Evolutionary conservation across 2,888 invertebrate genomes (phyloP).

Genomic region (Epinotia brunnichana): DNA sequence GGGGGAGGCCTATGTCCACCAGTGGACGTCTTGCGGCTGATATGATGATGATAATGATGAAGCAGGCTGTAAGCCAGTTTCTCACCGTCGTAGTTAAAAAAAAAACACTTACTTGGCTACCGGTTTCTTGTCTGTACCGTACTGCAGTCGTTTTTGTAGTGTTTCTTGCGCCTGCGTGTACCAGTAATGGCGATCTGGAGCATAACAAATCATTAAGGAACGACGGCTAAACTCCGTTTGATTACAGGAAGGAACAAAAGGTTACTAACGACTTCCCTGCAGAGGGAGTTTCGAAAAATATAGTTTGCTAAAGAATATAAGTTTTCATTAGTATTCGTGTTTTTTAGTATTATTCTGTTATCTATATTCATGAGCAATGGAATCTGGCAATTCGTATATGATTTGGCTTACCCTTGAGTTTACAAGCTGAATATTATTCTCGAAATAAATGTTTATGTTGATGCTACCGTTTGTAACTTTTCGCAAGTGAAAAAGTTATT

Average conservation of each 20-base stretch:
- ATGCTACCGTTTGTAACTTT: no score
- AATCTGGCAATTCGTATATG: no score
- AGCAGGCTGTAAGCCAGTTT: no score
- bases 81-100: not conserved
- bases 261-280: constrained; percentile 31
- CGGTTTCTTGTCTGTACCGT: constrained; percentile 76
- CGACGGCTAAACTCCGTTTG: constrained; percentile 31
- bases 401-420: no score
- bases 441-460: no score
- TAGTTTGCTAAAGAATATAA: not conserved
- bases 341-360: not conserved
- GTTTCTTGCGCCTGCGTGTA: constrained; percentile 84
- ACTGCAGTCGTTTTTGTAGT: constrained; percentile 80
- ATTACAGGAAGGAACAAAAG: constrained; percentile 36
- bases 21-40: no score
- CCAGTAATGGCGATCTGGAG: constrained; percentile 84
- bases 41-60: no score
- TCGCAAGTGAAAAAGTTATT: no score
- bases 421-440: no score
- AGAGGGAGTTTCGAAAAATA: not conserved
- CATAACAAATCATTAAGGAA: constrained; percentile 43
- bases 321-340: not conserved
- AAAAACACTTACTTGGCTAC: constrained; percentile 75
- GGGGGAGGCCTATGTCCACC: no score
- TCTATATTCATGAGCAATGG: no score